Base-by-base conservation (phyloP, 2,797 vertebrate species). In the Echeneis naucrates region DNA sequence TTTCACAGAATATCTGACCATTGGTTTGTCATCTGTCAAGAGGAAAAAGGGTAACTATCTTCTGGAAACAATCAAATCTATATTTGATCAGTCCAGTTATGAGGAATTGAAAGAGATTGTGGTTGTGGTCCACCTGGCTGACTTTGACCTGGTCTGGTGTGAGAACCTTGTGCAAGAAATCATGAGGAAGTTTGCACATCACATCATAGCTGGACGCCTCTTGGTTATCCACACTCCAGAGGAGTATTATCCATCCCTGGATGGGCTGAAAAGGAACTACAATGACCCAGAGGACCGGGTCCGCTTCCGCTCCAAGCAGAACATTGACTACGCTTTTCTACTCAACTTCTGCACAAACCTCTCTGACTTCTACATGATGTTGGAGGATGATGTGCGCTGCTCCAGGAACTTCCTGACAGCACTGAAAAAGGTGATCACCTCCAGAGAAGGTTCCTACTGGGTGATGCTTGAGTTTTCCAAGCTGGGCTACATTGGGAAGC, bases 381-480 rank as follows among this genome's bases (percentile, higher is more conserved):
- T 99, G 24, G 98, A 99, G 89, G 98, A 99, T 1, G 98, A 99
- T 0, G 97, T 99, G 42, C 96, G 95, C 64, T 99, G 98, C 88
- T 97, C 98, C 53, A 95, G 95, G 86, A 99, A 99, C 88, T 99
- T 98, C 83, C 95, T 99, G 89, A 97, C 96, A 5, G 94, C 96
- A 24, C 94, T 99, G 82, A 99, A 99, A 89, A 99, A 99, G 93
- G 98, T 99, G 65, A 95, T 99, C 86, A 94, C 96, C 27, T 99
- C 98, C 57, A 91, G 96, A 65, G 96, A 98, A 86, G 96, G 97
- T 48, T 97, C 97, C 24, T 98, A 98, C 77, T 99, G 98, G 98
- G 98, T 99, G 75, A 99, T 96, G n/a, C 88, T 99, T 86, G 98
- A 99, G 84, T 99, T 99, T 89, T 99, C 98, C 69, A 99, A 99